Conservation (phyloP, 2,113 vertebrate genomes). For the Crotalus horridus region DNA sequence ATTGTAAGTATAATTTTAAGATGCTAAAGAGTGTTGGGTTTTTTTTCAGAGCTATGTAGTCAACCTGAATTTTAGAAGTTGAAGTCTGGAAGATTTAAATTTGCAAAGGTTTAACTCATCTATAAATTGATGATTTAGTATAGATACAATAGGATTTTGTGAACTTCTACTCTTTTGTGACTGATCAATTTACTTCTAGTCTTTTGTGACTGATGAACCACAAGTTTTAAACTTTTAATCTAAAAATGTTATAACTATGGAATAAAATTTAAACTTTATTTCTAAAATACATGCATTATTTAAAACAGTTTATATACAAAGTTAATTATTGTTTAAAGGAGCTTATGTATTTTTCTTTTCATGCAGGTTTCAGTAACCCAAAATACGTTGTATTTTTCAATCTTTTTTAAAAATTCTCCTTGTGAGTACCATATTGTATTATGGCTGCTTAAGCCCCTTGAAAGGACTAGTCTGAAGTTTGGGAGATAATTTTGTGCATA, state of each 20-base stretch:
- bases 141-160: neutral
- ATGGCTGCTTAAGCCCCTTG: constrained; percentile 69
- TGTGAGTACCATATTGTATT: constrained; percentile 38
- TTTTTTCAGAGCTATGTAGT: neutral
- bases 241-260: neutral
- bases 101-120: neutral
- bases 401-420: constrained; percentile 46
- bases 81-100: neutral
- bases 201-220: neutral
- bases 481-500: constrained; percentile 78
- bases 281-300: neutral
- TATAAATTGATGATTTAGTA: neutral
- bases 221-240: neutral
- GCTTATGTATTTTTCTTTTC: constrained; percentile 16
- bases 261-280: constrained; percentile 7
- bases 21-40: neutral
- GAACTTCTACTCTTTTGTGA: neutral
- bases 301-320: neutral
- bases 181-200: neutral
- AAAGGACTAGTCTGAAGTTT: constrained; percentile 70
- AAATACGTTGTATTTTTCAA: constrained; percentile 15
- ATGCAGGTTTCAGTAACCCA: constrained; percentile 31
- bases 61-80: neutral
- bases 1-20: neutral
- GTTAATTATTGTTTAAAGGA: neutral